Percentiles rank a stretch among this genome's conserved stretches.
phyloP scores from a whole-genome alignment of 2,888 invertebrate species.

The Syrista parreyssii region DNA sequence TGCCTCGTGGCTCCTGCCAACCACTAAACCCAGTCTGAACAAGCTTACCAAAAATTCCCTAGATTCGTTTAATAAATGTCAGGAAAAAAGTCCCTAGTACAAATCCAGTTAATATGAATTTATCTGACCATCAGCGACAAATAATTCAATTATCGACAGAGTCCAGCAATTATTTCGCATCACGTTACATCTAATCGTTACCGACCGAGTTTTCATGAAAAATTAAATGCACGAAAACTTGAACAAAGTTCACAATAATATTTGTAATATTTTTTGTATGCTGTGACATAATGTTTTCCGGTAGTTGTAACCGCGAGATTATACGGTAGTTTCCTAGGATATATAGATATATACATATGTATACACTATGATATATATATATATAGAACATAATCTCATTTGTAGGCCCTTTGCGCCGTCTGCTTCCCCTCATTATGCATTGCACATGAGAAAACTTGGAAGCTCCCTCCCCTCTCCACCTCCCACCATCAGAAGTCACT shows the following conservation, averaged over 20 bases:
- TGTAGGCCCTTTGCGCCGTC: constrained; percentile 62
- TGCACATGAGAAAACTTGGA: constrained; percentile 66
- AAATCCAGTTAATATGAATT: too few relatives aligned
- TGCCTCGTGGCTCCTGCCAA: neutral
- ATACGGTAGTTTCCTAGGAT: constrained; percentile 18
- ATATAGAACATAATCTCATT: constrained; percentile 47
- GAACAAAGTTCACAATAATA: neutral
- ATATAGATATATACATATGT: constrained; percentile 9
- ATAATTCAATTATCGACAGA: too few relatives aligned
- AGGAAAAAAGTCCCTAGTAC: neutral
- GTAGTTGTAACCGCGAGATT: constrained; percentile 5
- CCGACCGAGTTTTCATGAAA: neutral
- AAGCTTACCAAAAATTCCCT: neutral
- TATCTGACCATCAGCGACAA: too few relatives aligned
- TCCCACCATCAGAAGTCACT: constrained; percentile 30
- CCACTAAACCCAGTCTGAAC: neutral
- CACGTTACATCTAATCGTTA: neutral
- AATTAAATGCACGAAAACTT: neutral
- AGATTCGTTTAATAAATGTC: neutral
- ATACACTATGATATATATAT: neutral
- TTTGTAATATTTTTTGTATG: neutral
- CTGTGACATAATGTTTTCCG: neutral
- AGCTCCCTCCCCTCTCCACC: constrained; percentile 51
- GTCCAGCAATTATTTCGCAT: neutral
- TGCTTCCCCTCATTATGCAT: constrained; percentile 64